Percentiles rank a stretch among this genome's conserved stretches.
phyloP scores from a whole-genome alignment of 1,140 invertebrate genomes.

The Maconellicoccus hirsutus region DNA sequence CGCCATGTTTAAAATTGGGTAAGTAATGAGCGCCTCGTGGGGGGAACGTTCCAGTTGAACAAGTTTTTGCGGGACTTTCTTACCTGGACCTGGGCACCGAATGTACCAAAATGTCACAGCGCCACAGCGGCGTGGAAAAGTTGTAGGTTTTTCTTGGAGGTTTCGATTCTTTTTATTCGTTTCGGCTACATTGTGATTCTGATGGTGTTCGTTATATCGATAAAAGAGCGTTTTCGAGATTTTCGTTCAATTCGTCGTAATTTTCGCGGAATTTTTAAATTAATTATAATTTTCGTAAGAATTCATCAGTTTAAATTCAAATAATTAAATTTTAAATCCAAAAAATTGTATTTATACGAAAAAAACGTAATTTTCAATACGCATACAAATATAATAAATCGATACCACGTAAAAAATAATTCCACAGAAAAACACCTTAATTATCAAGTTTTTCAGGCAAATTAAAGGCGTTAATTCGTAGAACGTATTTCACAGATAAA shows the following conservation, averaged over 20 bases:
- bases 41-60: constrained; percentile 21
- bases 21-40: constrained; percentile 16
- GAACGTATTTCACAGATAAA: too few relatives aligned
- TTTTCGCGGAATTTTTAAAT: too few relatives aligned
- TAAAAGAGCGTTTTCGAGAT: too few relatives aligned
- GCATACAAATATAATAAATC: too few relatives aligned
- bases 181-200: neutral
- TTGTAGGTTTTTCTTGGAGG: too few relatives aligned
- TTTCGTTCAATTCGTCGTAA: too few relatives aligned
- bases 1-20: constrained; percentile 21
- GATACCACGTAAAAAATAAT: neutral
- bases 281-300: too few relatives aligned
- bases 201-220: too few relatives aligned
- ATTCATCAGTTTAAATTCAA: too few relatives aligned
- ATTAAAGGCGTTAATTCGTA: neutral
- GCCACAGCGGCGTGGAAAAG: neutral
- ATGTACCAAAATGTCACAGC: neutral
- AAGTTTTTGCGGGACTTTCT: constrained; percentile 19
- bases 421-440: neutral
- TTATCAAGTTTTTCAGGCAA: neutral
- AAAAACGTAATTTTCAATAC: too few relatives aligned
- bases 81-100: constrained; percentile 6
- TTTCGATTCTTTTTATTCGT: neutral
- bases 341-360: too few relatives aligned
- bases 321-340: too few relatives aligned